Evolutionary conservation across 2,888 invertebrate species (phyloP).

Genomic region (Steinernema hermaphroditum): DNA sequence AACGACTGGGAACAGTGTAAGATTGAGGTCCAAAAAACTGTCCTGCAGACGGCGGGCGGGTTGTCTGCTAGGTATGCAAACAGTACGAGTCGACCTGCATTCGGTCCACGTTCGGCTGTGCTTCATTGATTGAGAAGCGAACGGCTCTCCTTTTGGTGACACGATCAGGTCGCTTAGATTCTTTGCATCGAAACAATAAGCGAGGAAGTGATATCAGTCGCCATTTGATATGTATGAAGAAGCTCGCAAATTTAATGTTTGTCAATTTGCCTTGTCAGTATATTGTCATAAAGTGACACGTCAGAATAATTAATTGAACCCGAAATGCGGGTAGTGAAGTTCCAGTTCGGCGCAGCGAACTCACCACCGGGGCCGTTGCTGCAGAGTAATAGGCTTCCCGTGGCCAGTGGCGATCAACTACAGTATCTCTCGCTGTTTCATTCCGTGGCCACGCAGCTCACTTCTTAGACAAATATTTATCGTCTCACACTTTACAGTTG

Average conservation of each 20-base stretch:
- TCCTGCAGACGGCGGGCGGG: background rate
- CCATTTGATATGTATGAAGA: constrained; percentile 22
- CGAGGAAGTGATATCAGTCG: background rate
- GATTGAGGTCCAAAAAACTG: no score
- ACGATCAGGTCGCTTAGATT: background rate
- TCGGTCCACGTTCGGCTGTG: constrained; percentile 14
- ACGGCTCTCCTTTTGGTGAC: background rate
- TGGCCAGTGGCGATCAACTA: no score
- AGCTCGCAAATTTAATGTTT: constrained; percentile 24
- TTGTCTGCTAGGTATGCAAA: constrained; percentile 18
- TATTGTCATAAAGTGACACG: constrained; percentile 23
- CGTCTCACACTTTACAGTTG: background rate
- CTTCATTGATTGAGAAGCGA: constrained; percentile 28
- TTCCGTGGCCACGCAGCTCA: no score
- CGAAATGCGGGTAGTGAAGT: background rate
- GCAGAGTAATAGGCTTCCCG: no score
- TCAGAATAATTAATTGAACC: constrained; percentile 17
- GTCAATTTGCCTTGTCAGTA: constrained; percentile 15
- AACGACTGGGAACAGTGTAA: no score
- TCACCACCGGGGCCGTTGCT: no score
- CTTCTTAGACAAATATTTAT: background rate
- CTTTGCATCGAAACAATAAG: no score
- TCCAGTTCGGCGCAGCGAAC: no score
- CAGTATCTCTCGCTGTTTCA: no score
- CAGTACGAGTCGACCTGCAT: constrained; percentile 12